Conservation (phyloP, 2,113 vertebrate genomes). For the Peromyscus leucopus region DNA sequence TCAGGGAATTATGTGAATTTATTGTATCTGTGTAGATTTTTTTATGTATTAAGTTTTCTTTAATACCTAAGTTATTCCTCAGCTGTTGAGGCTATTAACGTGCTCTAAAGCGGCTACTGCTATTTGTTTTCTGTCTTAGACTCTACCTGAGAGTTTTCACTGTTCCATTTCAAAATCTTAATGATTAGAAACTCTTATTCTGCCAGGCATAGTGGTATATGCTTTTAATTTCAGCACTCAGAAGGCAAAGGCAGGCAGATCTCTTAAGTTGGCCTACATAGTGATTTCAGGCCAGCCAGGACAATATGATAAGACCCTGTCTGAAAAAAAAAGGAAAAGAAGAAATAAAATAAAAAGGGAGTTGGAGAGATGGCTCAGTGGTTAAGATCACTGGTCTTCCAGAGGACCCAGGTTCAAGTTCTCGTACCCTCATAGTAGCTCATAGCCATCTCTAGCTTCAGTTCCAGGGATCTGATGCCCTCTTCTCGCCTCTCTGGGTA, state of each 20-base stretch:
- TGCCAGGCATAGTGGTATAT: background rate
- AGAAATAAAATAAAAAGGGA: background rate
- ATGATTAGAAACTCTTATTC: background rate
- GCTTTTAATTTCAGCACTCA: background rate
- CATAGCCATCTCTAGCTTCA: background rate
- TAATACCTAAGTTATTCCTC: background rate
- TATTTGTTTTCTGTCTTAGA: background rate
- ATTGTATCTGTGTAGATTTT: background rate
- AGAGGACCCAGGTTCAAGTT: background rate
- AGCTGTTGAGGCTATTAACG: background rate
- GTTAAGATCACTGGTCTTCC: background rate
- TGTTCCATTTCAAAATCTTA: background rate
- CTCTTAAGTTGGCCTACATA: background rate
- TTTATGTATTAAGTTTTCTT: background rate
- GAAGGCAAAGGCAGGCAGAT: background rate
- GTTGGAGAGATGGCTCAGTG: background rate
- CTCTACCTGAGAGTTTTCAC: background rate
- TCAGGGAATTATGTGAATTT: background rate
- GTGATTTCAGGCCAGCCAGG: background rate
- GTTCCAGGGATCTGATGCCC: background rate
- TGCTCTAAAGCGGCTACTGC: slow-evolving; percentile 3
- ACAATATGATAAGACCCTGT: background rate
- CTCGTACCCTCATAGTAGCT: too few relatives aligned
- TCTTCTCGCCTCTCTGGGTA: background rate
- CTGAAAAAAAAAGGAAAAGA: background rate